Percentiles rank a stretch among this genome's conserved stretches.
Conservation (phyloP, 2,113 vertebrate genomes). For the Parus major region DNA sequence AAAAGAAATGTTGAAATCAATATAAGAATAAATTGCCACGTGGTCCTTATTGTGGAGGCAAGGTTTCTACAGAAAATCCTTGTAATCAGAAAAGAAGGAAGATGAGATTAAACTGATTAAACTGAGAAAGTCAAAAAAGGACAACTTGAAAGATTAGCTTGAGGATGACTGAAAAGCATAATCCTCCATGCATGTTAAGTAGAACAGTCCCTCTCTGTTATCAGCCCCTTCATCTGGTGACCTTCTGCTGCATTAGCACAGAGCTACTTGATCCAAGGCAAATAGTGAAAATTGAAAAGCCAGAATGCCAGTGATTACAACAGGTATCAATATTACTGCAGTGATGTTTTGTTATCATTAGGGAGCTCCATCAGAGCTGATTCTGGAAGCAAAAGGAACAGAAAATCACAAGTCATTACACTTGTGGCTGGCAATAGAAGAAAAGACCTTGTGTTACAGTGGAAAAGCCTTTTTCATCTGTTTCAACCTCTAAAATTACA, state of each 20-base stretch:
- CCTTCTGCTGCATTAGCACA: conserved; percentile 73
- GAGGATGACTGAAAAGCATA: conserved; percentile 65
- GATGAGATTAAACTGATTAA: conserved; percentile 86
- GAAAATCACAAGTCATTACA: conserved; percentile 45
- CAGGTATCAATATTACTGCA: conserved; percentile 76
- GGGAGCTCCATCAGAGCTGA: conserved; percentile 61
- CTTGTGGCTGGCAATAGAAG: background rate
- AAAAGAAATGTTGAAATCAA: conserved; percentile 75
- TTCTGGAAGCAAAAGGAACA: conserved; percentile 60
- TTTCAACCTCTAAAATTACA: conserved; percentile 37
- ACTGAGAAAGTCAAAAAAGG: conserved; percentile 85
- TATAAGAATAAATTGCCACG: conserved; percentile 77
- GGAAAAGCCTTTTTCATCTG: conserved; percentile 22
- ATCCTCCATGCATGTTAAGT: conserved; percentile 78
- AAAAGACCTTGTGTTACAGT: conserved; percentile 7
- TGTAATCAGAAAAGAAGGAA: conserved; percentile 82
- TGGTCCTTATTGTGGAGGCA: conserved; percentile 73
- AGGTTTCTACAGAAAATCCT: conserved; percentile 79
- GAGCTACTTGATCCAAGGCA: conserved; percentile 75
- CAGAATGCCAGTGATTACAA: conserved; percentile 72
- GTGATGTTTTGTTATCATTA: conserved; percentile 73
- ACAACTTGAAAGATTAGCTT: conserved; percentile 84
- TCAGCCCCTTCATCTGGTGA: conserved; percentile 77
- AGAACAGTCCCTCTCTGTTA: conserved; percentile 65
- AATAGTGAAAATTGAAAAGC: conserved; percentile 76